These are phyloP conservation scores for Ceratina calcarata DNA, from an alignment of 1,140 invertebrate species.

Conservation along the genomic window DNA sequence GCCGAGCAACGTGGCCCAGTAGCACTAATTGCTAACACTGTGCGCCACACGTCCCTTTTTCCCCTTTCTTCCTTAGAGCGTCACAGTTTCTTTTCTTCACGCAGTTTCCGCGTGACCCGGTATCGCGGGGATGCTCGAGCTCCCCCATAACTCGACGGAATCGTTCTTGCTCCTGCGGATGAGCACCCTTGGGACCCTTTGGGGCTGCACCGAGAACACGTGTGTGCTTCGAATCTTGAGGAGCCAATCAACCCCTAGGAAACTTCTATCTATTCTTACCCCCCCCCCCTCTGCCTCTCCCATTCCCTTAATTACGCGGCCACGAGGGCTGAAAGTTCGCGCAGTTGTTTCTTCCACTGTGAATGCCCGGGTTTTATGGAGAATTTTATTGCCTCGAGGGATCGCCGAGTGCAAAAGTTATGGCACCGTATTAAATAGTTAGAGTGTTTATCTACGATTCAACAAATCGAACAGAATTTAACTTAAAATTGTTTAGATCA, in stretches of 20 bases:
- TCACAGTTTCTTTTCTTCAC: neutral
- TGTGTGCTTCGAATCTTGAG: conserved; percentile 43
- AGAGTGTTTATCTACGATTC: too few species aligned
- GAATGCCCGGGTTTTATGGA: neutral
- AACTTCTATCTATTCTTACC: conserved; percentile 29
- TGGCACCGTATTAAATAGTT: too few species aligned
- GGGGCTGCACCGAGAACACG: conserved; percentile 11
- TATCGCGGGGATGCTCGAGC: neutral
- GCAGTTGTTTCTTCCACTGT: neutral
- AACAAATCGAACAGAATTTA: too few species aligned
- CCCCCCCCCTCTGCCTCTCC: neutral
- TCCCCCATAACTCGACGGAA: conserved; percentile 17
- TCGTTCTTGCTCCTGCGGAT: conserved; percentile 5
- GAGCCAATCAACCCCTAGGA: conserved; percentile 37
- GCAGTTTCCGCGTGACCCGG: neutral
- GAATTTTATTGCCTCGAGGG: neutral
- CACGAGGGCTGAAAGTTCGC: neutral
- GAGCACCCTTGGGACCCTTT: conserved; percentile 33
- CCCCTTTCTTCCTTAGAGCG: neutral
- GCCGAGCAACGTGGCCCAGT: conserved; percentile 36
- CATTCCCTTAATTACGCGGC: conserved; percentile 37
- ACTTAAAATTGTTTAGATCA: too few species aligned
- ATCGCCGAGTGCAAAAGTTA: too few species aligned
- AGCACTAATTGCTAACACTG: conserved; percentile 45
- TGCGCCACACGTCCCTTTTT: conserved; percentile 25